A percentile compares a stretch with the other conserved stretches of the same genome.
Evolutionary conservation across 2,888 invertebrate species (phyloP).

Genomic region (Papilio gigon): DNA sequence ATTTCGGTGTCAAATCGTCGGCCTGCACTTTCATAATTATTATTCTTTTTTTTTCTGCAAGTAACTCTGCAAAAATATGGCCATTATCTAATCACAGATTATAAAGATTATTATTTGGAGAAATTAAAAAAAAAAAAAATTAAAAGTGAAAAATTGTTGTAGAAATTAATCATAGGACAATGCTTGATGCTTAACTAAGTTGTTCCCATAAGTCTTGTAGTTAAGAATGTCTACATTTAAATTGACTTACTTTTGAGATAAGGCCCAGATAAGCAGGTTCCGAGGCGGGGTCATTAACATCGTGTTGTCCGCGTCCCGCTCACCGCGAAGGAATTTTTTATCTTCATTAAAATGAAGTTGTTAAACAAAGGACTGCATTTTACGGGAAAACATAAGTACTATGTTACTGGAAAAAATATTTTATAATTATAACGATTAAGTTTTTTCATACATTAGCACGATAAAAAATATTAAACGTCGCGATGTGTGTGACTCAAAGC

Average conservation of each 20-base stretch:
- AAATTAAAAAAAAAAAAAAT: not conserved
- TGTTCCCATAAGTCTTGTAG: slow-evolving; percentile 2
- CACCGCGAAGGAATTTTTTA: slow-evolving; percentile 43
- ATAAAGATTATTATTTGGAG: not conserved
- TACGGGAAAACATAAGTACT: slow-evolving; percentile 11
- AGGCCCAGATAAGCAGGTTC: slow-evolving; percentile 57
- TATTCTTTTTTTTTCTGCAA: slow-evolving; percentile 44
- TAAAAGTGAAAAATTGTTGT: not conserved
- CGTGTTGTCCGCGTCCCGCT: slow-evolving; percentile 44
- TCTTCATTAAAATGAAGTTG: slow-evolving; percentile 41
- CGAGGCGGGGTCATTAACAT: slow-evolving; percentile 56
- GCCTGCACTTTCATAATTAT: slow-evolving; percentile 64
- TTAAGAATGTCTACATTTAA: slow-evolving; percentile 44
- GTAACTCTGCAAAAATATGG: slow-evolving; percentile 35
- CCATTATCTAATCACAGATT: slow-evolving; percentile 12
- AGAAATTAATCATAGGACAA: not conserved
- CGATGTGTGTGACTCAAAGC: not conserved
- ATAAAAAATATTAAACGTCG: slow-evolving; percentile 1
- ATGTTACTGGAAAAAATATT: slow-evolving; percentile 7
- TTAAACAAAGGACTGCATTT: slow-evolving; percentile 33
- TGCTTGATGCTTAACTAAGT: not conserved
- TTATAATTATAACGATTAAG: not conserved
- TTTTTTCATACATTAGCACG: not conserved
- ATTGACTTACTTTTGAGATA: slow-evolving; percentile 54
- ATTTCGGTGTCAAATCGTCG: slow-evolving; percentile 67